These are phyloP conservation scores for Dendrocopos noguchii DNA, from an alignment of 2,113 vertebrate genomes.

Conservation along the genomic window DNA sequence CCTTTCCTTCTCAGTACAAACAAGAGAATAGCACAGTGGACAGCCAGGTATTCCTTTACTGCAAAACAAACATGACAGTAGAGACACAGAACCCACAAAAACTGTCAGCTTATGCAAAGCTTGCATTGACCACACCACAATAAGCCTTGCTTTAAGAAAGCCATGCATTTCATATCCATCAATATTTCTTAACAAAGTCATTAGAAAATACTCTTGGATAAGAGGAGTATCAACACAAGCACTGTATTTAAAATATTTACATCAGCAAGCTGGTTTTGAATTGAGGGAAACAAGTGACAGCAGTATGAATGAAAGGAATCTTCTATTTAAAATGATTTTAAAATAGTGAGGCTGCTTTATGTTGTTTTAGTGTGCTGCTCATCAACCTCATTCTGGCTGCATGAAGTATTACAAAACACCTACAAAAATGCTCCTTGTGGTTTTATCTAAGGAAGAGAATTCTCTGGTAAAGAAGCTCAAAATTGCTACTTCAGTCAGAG, in stretches of 20 bases:
- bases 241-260: neutral
- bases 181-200: neutral
- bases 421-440: neutral
- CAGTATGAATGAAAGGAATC: neutral
- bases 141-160: neutral
- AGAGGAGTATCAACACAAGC: neutral
- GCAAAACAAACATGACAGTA: neutral
- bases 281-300: neutral
- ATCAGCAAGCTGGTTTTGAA: neutral
- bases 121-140: no score
- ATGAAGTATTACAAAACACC: neutral
- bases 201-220: neutral
- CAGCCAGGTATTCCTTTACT: neutral
- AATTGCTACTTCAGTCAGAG: neutral
- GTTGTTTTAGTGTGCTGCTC: neutral
- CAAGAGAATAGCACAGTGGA: conserved; percentile 70
- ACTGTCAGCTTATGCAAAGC: neutral
- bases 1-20: conserved; percentile 71
- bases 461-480: neutral
- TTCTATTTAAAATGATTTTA: neutral
- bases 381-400: neutral
- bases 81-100: neutral
- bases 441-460: neutral
- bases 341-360: neutral
- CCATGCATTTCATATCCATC: neutral